phyloP scores from a whole-genome alignment of 1,140 invertebrate genomes.

The Gonatopus flavifemur region DNA sequence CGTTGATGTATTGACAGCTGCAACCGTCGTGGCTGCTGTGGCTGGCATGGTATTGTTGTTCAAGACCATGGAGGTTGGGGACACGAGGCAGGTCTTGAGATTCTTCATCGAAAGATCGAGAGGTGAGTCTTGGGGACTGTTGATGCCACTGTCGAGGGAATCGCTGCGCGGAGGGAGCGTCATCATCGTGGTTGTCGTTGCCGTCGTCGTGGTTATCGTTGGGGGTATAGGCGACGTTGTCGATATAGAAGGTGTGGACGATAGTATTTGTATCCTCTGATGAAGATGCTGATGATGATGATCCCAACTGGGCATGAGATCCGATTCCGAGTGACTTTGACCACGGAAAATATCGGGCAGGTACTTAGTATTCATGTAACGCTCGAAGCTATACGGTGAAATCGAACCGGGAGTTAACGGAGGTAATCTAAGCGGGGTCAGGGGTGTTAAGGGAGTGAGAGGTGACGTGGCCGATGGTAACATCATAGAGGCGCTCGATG shows the following conservation, averaged over 20 bases:
- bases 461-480: constrained; percentile 55
- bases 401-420: constrained; percentile 58
- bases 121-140: constrained; percentile 74
- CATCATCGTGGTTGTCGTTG: constrained; percentile 69
- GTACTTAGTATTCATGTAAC: constrained; percentile 74
- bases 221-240: constrained; percentile 26
- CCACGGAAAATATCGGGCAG: constrained; percentile 68
- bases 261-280: constrained; percentile 34
- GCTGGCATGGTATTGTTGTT: neutral
- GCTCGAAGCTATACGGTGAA: constrained; percentile 66
- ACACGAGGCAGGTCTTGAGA: constrained; percentile 17
- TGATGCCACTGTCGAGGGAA: constrained; percentile 48
- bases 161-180: constrained; percentile 83
- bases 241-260: constrained; percentile 26
- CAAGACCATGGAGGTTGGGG: neutral
- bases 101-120: constrained; percentile 79
- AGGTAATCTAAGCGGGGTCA: constrained; percentile 61
- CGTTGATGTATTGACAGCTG: constrained; percentile 35
- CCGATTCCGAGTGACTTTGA: constrained; percentile 76
- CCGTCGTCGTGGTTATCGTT: constrained; percentile 29
- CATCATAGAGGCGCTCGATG: constrained; percentile 38
- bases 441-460: constrained; percentile 63
- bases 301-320: constrained; percentile 62
- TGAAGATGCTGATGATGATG: no score
- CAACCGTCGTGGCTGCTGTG: constrained; percentile 5